Evolutionary conservation across 2,888 invertebrate genomes (phyloP), one percentile per base, ranked within the genome.

Genomic region (Epiblema foenella): DNA sequence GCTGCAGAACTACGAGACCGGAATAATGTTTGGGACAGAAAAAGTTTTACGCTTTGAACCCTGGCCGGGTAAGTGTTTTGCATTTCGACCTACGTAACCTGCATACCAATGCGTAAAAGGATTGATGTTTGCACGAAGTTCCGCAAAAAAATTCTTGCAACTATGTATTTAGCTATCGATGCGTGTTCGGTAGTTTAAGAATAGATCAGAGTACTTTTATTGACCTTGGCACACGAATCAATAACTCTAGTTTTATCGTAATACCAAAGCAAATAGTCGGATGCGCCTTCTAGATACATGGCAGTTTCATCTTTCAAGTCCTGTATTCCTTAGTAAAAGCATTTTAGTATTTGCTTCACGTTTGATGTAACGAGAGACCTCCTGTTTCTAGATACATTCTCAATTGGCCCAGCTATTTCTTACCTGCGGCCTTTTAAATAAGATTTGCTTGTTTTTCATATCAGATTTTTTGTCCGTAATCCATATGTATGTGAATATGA

Each of bases 11-110:
- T 91, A 92, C 91, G 92, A 89, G 92, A 91, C 90, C 85, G 88
- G 91, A 92, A 92, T 92, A 91, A 91, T 89, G 88, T 88, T 85
- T 87, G 89, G 89, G 88, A 90, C 90, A 88, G 89, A 91, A 92
- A 92, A 92, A 90, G 86, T 91, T 92, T 77, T 89, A 88, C 86
- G 90, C 90, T 92, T 89, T 90, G 90, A 90, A 91, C 90, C 89
- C 88, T 89, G 84, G 87, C 85, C 85, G 85, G 90, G 90, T 90
- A 91, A 91, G 91, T 91, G 91, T 92, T 91, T 91, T 91, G 91
- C 92, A 91, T 92, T 90, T 90, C 85, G 86, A 83, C 83, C 81
- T 85, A 87, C 91, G 87, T 83, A 78, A 81, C 86, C 89, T 86
- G 91, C 90, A 92, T 91, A 90, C 90, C 89, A 90, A 92, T 91